phyloP scores from a whole-genome alignment of 2,888 invertebrate species.

The Timandra comae region DNA sequence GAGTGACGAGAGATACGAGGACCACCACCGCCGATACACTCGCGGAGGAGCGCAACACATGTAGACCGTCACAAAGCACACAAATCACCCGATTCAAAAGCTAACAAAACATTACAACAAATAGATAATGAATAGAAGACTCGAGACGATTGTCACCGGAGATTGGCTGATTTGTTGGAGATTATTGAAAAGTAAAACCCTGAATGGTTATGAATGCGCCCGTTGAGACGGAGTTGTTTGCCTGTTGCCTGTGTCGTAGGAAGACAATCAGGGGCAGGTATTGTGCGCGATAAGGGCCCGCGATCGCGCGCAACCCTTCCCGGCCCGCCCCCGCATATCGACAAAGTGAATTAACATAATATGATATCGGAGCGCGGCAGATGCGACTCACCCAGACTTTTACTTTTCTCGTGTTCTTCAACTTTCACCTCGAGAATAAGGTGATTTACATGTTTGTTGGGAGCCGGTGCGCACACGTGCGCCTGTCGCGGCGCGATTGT shows the following conservation, averaged over 20 bases:
- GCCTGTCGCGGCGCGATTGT: not conserved
- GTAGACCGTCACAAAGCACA: constrained; percentile 29
- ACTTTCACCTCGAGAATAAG: constrained; percentile 70
- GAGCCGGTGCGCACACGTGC: constrained; percentile 11
- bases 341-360: constrained; percentile 54
- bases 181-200: constrained; percentile 54
- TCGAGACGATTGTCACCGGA: constrained; percentile 42
- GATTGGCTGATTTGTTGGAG: constrained; percentile 61
- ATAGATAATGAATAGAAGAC: constrained; percentile 49
- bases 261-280: constrained; percentile 43
- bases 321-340: constrained; percentile 39
- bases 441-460: constrained; percentile 58
- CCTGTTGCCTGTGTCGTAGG: constrained; percentile 45
- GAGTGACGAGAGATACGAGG: not conserved
- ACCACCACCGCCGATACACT: not conserved
- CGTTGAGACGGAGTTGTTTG: constrained; percentile 49
- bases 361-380: constrained; percentile 46
- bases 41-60: not conserved
- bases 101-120: constrained; percentile 46
- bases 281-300: constrained; percentile 54
- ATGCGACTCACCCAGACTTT: constrained; percentile 60
- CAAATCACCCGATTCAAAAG: constrained; percentile 54
- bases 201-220: constrained; percentile 41
- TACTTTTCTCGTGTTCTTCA: constrained; percentile 66
- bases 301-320: constrained; percentile 52